A percentile compares a stretch with the other conserved stretches of the same genome.
phyloP scores from a whole-genome alignment of 1,140 invertebrate species.

The Cryptotermes secundus region DNA sequence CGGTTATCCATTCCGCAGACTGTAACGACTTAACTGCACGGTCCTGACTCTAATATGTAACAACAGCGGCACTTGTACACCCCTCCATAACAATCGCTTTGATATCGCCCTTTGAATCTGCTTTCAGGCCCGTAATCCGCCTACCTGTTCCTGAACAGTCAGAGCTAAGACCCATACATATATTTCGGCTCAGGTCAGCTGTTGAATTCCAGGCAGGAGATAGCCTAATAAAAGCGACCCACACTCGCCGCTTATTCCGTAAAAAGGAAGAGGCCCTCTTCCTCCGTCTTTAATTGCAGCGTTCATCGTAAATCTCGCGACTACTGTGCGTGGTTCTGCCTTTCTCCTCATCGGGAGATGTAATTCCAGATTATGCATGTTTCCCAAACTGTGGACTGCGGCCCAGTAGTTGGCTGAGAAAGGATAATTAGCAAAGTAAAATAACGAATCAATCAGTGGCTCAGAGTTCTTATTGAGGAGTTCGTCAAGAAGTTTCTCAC shows the following conservation, averaged over 20 bases:
- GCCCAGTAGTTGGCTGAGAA: too few species aligned
- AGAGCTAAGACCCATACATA: background rate
- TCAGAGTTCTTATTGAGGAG: too few species aligned
- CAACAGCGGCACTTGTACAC: background rate
- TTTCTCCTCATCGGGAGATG: background rate
- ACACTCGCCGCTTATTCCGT: background rate
- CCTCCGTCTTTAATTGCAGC: background rate
- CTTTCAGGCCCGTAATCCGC: background rate
- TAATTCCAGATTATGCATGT: background rate
- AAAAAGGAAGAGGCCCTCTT: background rate
- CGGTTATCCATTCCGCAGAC: too few species aligned
- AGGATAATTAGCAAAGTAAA: too few species aligned
- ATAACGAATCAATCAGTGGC: too few species aligned
- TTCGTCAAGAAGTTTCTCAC: too few species aligned
- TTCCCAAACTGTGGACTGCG: too few species aligned
- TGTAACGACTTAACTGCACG: too few species aligned
- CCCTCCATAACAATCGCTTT: background rate
- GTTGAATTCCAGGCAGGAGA: background rate
- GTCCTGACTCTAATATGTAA: too few species aligned
- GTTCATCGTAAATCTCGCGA: slow-evolving; percentile 10
- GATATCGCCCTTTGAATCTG: too few species aligned
- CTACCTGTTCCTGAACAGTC: background rate
- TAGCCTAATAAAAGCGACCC: background rate
- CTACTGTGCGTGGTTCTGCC: background rate
- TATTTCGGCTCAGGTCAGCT: background rate